phyloP scores from a whole-genome alignment of 2,113 vertebrate genomes.

The Hippocampus guttulatus region DNA sequence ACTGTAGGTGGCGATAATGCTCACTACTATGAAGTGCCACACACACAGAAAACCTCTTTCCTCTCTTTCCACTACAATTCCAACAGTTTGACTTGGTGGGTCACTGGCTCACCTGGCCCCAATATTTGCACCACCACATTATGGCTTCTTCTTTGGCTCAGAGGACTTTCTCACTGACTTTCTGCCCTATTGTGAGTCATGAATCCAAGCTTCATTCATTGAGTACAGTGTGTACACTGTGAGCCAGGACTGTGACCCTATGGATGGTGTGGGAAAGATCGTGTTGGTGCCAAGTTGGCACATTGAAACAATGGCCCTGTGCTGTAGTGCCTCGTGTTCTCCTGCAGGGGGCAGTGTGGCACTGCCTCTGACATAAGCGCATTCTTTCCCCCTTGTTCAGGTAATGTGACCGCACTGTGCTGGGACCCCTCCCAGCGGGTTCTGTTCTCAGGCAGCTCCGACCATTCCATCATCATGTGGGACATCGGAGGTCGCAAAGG shows the following conservation, averaged over 20 bases:
- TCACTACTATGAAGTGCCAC: no score
- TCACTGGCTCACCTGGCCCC: no score
- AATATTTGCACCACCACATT: no score
- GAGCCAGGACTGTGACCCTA: not conserved
- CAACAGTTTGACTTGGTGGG: no score
- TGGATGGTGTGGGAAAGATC: not conserved
- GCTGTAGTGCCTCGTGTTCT: not conserved
- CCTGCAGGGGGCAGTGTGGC: not conserved
- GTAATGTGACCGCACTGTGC: constrained; percentile 90
- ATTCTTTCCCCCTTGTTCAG: constrained; percentile 51
- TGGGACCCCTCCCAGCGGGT: constrained; percentile 92
- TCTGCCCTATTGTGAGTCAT: not conserved
- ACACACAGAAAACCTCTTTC: no score
- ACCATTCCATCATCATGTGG: constrained; percentile 99
- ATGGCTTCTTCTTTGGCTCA: no score
- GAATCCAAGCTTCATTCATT: not conserved
- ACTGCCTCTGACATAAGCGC: not conserved
- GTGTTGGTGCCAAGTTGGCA: not conserved
- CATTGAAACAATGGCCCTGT: not conserved
- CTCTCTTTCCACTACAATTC: no score
- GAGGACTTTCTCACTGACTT: no score
- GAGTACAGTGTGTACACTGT: not conserved
- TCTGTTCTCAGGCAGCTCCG: constrained; percentile 94
- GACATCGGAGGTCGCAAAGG: constrained; percentile 98
- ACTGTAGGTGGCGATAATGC: not conserved